Evolutionary conservation across 2,797 vertebrate genomes (phyloP).

Genomic region (Chlorospingus semifuscus): DNA sequence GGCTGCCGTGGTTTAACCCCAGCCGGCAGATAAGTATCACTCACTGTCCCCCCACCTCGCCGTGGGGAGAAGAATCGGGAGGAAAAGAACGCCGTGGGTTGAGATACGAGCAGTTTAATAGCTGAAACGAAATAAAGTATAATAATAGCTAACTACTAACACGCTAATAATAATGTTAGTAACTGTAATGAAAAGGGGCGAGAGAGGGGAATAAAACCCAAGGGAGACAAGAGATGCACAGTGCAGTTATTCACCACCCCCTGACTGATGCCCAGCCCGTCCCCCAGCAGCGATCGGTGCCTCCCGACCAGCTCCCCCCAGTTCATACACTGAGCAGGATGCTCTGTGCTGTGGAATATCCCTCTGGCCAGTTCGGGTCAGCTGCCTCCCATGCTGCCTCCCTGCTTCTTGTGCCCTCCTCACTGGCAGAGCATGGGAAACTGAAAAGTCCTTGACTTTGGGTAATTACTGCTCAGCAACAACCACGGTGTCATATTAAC

Average conservation of each 20-base stretch:
- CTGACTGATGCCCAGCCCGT: background rate
- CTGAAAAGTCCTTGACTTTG: background rate
- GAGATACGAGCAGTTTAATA: background rate
- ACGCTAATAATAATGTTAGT: background rate
- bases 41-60: background rate
- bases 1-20: background rate
- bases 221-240: too few relatives aligned
- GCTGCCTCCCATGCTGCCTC: rapidly evolving
- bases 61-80: background rate
- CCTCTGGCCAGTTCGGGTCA: background rate
- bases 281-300: background rate
- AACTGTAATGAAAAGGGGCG: background rate
- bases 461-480: background rate
- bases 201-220: background rate
- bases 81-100: too few relatives aligned
- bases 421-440: background rate
- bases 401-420: background rate
- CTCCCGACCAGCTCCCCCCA: background rate
- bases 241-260: rapidly evolving
- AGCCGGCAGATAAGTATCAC: background rate
- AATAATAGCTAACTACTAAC: background rate
- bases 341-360: background rate
- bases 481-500: background rate
- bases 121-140: background rate
- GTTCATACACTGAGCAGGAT: background rate